Conservation (phyloP, 2,797 vertebrate species). For the Acanthiza pusilla region DNA sequence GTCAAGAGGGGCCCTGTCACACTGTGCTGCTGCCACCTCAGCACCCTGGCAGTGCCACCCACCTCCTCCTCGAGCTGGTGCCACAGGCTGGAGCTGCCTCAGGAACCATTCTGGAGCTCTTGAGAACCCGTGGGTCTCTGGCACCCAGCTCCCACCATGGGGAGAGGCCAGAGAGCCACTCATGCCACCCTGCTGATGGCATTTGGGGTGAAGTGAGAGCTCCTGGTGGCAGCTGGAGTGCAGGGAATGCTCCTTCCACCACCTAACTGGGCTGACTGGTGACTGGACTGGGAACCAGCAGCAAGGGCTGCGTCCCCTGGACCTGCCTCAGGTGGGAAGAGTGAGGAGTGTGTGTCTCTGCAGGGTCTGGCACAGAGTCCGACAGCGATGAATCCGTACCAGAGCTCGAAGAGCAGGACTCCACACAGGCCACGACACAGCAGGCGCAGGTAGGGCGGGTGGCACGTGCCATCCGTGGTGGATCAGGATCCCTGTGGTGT, state of each 20-base stretch:
- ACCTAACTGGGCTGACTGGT: not conserved
- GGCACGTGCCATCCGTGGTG: accelerated
- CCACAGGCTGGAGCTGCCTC: not conserved
- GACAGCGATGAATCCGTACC: constrained; percentile 98
- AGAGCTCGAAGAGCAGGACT: constrained; percentile 95
- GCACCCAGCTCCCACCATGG: accelerated
- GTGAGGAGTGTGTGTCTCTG: not conserved
- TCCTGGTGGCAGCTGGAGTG: not conserved
- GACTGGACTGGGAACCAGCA: not conserved
- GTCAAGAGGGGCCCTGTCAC: not conserved
- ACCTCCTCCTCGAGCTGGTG: accelerated
- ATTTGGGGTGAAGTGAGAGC: not conserved
- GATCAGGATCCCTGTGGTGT: not conserved
- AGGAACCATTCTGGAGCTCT: accelerated
- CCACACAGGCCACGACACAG: constrained; percentile 93
- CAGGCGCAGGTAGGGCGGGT: constrained; percentile 86
- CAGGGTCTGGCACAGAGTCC: constrained; percentile 96
- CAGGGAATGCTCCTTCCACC: not conserved
- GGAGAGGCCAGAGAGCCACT: too few relatives aligned
- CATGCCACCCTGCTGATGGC: not conserved
- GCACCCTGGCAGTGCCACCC: not conserved
- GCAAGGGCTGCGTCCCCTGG: not conserved
- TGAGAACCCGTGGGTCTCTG: accelerated
- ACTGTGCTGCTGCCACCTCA: not conserved
- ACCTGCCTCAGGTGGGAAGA: not conserved